These are phyloP conservation scores for Alcedo quadribrachys DNA, from an alignment of 2,797 vertebrate genomes.

Conservation along the genomic window DNA sequence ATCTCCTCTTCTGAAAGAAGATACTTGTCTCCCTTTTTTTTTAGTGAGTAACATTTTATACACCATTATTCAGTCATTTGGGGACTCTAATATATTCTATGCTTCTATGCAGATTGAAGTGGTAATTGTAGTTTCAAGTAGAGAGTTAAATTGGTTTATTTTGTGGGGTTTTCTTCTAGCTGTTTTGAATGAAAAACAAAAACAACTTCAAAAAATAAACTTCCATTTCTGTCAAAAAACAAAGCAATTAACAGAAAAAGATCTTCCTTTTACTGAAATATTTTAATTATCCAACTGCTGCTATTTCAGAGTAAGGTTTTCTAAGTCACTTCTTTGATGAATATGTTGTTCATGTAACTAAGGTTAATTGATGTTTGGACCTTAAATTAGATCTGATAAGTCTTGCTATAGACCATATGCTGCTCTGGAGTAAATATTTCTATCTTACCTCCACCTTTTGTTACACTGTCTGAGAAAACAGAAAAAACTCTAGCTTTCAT, in stretches of 20 bases:
- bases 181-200: background rate
- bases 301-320: background rate
- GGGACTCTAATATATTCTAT: background rate
- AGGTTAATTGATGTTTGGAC: background rate
- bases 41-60: background rate
- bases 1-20: slow-evolving; percentile 40
- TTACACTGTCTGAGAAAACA: background rate
- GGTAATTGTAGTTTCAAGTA: background rate
- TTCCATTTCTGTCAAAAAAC: background rate
- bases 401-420: background rate
- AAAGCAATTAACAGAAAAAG: background rate
- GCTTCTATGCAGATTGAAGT: background rate
- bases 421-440: background rate
- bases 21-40: background rate
- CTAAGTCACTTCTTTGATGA: background rate
- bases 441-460: background rate
- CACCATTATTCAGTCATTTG: background rate
- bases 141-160: background rate
- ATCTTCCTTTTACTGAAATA: background rate
- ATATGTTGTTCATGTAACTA: background rate
- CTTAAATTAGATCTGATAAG: background rate
- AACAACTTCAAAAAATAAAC: background rate
- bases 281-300: background rate
- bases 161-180: background rate
- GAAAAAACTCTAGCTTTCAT: background rate